A percentile compares a stretch with the other conserved stretches of the same genome.
phyloP scores from a whole-genome alignment of 1,140 invertebrate genomes.

The Saccostrea echinata region DNA sequence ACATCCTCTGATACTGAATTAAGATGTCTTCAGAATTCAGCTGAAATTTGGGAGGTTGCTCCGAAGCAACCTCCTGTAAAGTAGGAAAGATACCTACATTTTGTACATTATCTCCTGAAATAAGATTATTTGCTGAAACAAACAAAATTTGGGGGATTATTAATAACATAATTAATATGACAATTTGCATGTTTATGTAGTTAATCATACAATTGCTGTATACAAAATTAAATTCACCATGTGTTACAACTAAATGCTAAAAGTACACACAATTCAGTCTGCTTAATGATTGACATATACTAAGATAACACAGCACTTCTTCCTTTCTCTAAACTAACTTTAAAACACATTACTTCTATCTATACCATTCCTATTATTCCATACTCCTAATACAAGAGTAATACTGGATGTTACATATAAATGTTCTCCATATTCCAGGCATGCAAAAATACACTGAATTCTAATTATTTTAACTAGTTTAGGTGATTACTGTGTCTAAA shows the following conservation, averaged over 20 bases:
- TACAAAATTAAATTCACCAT: no score
- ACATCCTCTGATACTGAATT: constrained; percentile 32
- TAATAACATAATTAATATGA: no score
- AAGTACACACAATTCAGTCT: no score
- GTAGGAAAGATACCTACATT: neutral
- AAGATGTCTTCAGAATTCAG: constrained; percentile 33
- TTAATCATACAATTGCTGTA: no score
- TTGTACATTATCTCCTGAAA: constrained; percentile 6
- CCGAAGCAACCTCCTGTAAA: neutral
- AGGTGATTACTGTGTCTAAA: neutral
- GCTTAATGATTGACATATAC: no score
- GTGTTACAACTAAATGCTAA: no score
- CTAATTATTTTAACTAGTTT: neutral
- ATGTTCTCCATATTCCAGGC: constrained; percentile 4
- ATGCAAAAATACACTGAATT: neutral
- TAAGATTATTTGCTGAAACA: neutral
- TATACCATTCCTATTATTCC: neutral
- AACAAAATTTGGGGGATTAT: neutral
- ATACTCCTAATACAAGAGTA: neutral
- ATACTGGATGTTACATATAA: neutral
- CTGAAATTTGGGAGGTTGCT: constrained; percentile 15
- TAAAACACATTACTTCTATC: neutral
- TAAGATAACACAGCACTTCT: no score
- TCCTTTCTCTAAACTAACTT: no score
- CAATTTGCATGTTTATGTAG: no score